These are phyloP conservation scores for Drosophila santomea DNA, from an alignment of 1,140 invertebrate genomes.

Conservation along the genomic window DNA sequence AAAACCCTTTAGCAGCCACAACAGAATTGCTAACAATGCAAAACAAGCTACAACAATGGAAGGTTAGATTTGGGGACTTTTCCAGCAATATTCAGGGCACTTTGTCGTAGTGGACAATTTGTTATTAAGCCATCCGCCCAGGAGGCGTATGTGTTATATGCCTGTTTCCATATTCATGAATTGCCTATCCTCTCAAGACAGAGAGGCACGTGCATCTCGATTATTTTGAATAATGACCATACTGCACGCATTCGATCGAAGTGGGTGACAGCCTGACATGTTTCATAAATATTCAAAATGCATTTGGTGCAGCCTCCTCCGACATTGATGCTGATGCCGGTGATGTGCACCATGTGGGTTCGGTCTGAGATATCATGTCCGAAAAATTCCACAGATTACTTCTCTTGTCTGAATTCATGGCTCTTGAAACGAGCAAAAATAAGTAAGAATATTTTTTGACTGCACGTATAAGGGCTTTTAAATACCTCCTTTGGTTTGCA, in stretches of 20 bases:
- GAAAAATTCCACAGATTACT: slow-evolving; percentile 39
- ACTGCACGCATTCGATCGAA: slow-evolving; percentile 50
- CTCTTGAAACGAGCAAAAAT: neutral
- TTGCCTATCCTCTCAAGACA: slow-evolving; percentile 37
- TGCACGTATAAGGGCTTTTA: neutral
- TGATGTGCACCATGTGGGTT: slow-evolving; percentile 12
- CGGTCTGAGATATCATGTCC: slow-evolving; percentile 28
- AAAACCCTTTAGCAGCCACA: slow-evolving; percentile 19
- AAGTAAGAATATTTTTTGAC: neutral
- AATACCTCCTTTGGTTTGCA: neutral
- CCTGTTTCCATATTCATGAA: slow-evolving; percentile 62
- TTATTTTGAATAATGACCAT: slow-evolving; percentile 63
- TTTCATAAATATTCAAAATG: slow-evolving; percentile 75
- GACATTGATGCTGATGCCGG: slow-evolving; percentile 33
- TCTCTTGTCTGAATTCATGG: slow-evolving; percentile 43
- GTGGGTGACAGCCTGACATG: slow-evolving; percentile 15
- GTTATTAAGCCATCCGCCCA: slow-evolving; percentile 26
- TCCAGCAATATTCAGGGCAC: slow-evolving; percentile 16
- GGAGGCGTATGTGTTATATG: slow-evolving; percentile 48
- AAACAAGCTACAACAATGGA: slow-evolving; percentile 6
- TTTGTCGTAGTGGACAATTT: slow-evolving; percentile 27
- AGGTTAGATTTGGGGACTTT: slow-evolving; percentile 9
- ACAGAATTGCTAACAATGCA: slow-evolving; percentile 35
- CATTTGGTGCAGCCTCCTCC: slow-evolving; percentile 33
- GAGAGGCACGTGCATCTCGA: slow-evolving; percentile 14